A percentile compares a stretch with the other conserved stretches of the same genome.
Evolutionary conservation across 2,113 vertebrate species (phyloP).

Genomic region (Dryoscopus gambensis): DNA sequence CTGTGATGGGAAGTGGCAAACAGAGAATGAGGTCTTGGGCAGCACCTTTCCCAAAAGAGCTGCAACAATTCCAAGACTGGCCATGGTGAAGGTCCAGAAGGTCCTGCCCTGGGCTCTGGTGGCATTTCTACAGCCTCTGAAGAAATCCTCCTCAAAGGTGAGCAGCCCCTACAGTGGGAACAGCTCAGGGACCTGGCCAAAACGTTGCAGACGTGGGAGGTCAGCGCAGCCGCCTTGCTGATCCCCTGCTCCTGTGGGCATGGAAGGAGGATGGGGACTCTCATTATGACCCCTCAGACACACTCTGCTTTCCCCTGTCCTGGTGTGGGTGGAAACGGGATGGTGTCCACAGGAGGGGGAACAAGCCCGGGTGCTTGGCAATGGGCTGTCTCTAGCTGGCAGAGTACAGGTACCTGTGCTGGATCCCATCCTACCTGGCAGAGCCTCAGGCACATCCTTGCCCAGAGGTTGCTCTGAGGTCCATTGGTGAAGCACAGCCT

Average conservation of each 20-base stretch:
- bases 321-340: neutral
- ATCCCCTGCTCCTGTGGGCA: neutral
- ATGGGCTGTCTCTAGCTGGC: neutral
- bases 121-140: neutral
- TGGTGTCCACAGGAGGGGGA: neutral
- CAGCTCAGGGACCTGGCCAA: neutral
- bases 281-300: rapidly evolving
- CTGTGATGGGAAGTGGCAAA: neutral
- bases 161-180: neutral
- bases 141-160: neutral
- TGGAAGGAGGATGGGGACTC: neutral
- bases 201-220: rapidly evolving
- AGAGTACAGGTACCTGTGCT: neutral
- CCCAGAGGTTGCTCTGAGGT: neutral
- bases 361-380: neutral
- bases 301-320: neutral
- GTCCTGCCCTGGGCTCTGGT: neutral
- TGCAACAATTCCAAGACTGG: neutral
- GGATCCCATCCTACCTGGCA: neutral
- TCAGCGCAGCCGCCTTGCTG: neutral
- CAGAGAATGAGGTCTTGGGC: neutral
- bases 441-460: neutral
- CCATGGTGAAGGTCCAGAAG: neutral
- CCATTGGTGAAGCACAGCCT: neutral
- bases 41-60: neutral